Evolutionary conservation across 2,797 vertebrate species (phyloP).

Genomic region (Scyliorhinus canicula): DNA sequence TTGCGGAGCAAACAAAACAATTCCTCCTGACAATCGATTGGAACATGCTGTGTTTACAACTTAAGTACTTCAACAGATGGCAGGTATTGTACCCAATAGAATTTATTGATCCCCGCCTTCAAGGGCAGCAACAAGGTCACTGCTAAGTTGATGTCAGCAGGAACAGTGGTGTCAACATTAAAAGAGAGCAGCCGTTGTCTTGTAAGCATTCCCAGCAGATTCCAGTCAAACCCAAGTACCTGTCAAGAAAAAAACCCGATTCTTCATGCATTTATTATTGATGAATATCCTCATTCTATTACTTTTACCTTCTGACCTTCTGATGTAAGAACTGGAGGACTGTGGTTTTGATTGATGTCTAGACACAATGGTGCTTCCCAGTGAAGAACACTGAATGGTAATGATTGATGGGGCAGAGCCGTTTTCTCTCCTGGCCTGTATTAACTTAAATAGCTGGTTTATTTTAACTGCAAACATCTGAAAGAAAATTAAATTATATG

Average conservation of each 20-base stretch:
- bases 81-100: slow-evolving; percentile 1
- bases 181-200: not conserved
- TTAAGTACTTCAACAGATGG: not conserved
- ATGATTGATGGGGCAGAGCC: slow-evolving; percentile 2
- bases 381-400: not conserved
- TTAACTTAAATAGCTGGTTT: not conserved
- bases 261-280: not conserved
- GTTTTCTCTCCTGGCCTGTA: not conserved
- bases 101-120: slow-evolving; percentile 6
- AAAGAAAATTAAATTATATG: not conserved
- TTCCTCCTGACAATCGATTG: not conserved
- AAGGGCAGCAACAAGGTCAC: slow-evolving; percentile 6
- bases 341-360: not conserved
- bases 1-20: not conserved
- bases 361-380: not conserved
- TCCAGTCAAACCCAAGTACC: not conserved
- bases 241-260: not conserved
- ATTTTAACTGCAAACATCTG: not conserved
- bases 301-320: slow-evolving; percentile 16
- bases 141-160: slow-evolving; percentile 23
- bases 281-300: not conserved
- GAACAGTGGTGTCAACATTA: slow-evolving; percentile 17
- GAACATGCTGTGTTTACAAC: not conserved
- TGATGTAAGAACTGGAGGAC: not conserved
- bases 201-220: slow-evolving; percentile 26